Percentiles rank a stretch among this genome's conserved stretches.
phyloP scores from a whole-genome alignment of 2,888 invertebrate genomes.

The Eurytoma adleriae region DNA sequence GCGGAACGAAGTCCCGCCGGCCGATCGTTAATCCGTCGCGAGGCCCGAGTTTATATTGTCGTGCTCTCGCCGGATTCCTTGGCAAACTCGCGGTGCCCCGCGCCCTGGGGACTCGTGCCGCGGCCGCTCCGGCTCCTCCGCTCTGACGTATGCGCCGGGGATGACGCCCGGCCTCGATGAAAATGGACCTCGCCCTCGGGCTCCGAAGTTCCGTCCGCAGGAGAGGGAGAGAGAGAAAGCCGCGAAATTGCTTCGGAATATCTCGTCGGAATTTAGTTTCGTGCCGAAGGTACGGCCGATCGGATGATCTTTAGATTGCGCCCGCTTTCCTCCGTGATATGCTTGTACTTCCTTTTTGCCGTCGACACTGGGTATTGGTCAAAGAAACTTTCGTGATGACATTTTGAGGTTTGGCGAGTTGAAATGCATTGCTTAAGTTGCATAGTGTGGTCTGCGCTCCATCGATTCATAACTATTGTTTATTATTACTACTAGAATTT shows the following conservation, averaged over 20 bases:
- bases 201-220: constrained; percentile 9
- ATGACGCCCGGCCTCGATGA: constrained; percentile 1
- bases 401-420: too few species aligned
- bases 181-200: constrained; percentile 8
- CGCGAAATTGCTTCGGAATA: constrained; percentile 13
- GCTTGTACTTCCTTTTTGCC: too few species aligned
- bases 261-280: constrained; percentile 17
- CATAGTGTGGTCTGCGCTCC: too few species aligned
- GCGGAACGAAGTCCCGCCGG: constrained; percentile 17
- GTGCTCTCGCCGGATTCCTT: constrained; percentile 24
- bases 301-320: neutral
- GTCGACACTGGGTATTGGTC: too few species aligned
- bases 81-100: constrained; percentile 25
- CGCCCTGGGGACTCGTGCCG: constrained; percentile 6
- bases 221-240: neutral
- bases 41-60: constrained; percentile 34
- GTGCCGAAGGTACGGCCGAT: neutral
- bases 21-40: constrained; percentile 51
- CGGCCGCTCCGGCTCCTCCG: neutral
- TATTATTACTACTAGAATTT: too few species aligned
- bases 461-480: too few species aligned
- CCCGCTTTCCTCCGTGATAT: neutral
- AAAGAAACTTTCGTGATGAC: too few species aligned
- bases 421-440: too few species aligned
- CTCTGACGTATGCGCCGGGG: constrained; percentile 1